Percentiles rank a stretch among this genome's conserved stretches.
phyloP scores from a whole-genome alignment of 2,797 vertebrate genomes.

The Eutrigla gurnardus region DNA sequence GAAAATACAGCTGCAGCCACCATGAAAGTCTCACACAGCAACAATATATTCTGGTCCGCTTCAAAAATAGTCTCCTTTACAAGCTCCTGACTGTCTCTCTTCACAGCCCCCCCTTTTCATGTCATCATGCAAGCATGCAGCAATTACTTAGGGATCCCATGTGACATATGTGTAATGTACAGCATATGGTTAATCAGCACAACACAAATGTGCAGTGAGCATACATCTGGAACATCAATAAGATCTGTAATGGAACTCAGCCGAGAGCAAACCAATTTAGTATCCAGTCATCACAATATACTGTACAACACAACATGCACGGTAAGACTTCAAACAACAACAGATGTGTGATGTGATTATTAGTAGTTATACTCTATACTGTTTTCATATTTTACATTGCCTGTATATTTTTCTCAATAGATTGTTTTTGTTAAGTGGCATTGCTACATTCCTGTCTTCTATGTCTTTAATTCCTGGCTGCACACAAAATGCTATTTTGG shows the following conservation, averaged over 20 bases:
- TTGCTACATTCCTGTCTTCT: neutral
- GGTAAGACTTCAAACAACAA: neutral
- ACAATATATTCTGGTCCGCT: conserved; percentile 67
- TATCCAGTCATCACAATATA: conserved; percentile 10
- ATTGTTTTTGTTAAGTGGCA: neutral
- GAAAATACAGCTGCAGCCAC: conserved; percentile 81
- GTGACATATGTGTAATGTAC: conserved; percentile 19
- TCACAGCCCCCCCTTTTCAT: conserved; percentile 16
- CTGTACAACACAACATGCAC: neutral
- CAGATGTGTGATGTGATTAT: neutral
- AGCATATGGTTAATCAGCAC: conserved; percentile 28
- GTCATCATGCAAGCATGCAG: conserved; percentile 25
- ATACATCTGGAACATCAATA: conserved; percentile 5
- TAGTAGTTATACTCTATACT: neutral
- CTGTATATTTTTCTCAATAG: neutral
- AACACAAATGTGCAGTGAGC: conserved; percentile 17
- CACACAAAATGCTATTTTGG: neutral
- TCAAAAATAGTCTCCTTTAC: conserved; percentile 70
- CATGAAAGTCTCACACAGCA: conserved; percentile 70
- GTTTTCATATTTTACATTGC: neutral
- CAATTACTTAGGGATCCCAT: conserved; percentile 14
- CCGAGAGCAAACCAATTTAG: conserved; percentile 19
- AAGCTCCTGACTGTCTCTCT: conserved; percentile 27
- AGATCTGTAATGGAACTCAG: conserved; percentile 6
- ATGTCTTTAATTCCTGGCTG: neutral